Evolutionary conservation across 2,888 invertebrate genomes (phyloP).

Genomic region (Agonum fuliginosum): DNA sequence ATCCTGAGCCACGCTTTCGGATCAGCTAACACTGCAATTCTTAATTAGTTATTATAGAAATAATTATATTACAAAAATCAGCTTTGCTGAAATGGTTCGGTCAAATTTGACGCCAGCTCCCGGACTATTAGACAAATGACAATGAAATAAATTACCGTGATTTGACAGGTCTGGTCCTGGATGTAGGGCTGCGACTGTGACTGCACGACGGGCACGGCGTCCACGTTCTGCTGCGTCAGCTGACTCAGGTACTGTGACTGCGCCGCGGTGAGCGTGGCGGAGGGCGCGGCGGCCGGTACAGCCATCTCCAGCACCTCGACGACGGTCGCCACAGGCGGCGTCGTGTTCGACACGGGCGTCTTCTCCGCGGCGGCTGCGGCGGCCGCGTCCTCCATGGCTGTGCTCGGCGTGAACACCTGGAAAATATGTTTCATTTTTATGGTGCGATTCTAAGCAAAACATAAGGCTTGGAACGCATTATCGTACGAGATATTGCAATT

Average conservation of each 20-base stretch:
- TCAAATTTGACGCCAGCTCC: too few species aligned
- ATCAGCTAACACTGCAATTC: too few species aligned
- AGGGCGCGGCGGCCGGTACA: constrained; percentile 70
- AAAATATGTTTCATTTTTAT: not conserved
- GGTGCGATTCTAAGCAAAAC: too few species aligned
- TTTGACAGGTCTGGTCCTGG: not conserved
- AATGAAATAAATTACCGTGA: too few species aligned
- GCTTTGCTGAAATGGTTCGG: too few species aligned
- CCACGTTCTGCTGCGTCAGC: constrained; percentile 75
- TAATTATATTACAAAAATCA: too few species aligned
- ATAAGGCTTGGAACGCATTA: too few species aligned
- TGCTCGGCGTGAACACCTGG: constrained; percentile 20
- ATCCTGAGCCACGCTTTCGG: too few species aligned
- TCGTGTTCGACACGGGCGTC: not conserved
- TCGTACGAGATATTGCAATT: too few species aligned
- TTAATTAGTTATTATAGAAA: too few species aligned
- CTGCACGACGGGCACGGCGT: constrained; percentile 56
- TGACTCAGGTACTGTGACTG: constrained; percentile 78
- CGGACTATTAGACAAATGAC: too few species aligned
- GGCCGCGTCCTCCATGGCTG: constrained; percentile 34
- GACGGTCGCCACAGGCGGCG: constrained; percentile 41
- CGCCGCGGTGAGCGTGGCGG: constrained; percentile 74
- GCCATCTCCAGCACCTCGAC: constrained; percentile 45
- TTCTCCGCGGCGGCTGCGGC: constrained; percentile 35
- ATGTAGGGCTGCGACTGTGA: constrained; percentile 64